Evolutionary conservation across 2,113 vertebrate genomes (phyloP).

Genomic region (Spermophilus dauricus): DNA sequence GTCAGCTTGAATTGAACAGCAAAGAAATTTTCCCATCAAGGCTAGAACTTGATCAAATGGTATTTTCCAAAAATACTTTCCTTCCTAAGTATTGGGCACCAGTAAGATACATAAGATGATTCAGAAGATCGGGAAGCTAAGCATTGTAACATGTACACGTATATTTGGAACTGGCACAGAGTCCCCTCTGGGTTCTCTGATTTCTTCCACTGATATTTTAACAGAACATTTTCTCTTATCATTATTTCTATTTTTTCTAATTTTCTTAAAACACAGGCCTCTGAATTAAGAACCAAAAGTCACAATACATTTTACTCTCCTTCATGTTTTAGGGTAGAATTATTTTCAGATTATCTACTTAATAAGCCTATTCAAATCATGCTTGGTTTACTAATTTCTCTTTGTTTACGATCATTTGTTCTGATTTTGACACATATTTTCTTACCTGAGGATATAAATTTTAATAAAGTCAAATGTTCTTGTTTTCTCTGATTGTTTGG

Average conservation of each 20-base stretch:
- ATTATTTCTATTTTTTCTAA: neutral
- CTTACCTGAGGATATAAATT: neutral
- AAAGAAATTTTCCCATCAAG: neutral
- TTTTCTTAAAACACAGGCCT: constrained; percentile 35
- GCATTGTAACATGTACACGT: neutral
- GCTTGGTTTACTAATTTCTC: neutral
- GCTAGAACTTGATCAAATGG: neutral
- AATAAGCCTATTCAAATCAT: neutral
- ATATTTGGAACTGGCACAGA: neutral
- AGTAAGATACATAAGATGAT: neutral
- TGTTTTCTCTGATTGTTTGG: neutral
- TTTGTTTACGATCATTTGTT: constrained; percentile 46
- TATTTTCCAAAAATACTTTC: neutral
- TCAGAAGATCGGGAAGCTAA: neutral
- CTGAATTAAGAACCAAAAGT: neutral
- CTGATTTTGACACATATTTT: constrained; percentile 2
- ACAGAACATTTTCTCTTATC: neutral
- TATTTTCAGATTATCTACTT: constrained; percentile 23
- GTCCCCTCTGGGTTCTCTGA: neutral
- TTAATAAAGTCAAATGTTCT: neutral
- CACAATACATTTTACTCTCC: neutral
- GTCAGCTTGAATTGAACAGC: neutral
- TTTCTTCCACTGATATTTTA: neutral
- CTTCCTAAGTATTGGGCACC: neutral
- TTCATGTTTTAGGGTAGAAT: neutral